Evolutionary conservation across 2,797 vertebrate species (phyloP), one percentile per base, ranked within the genome.

Genomic region (Knipowitschia caucasica): DNA sequence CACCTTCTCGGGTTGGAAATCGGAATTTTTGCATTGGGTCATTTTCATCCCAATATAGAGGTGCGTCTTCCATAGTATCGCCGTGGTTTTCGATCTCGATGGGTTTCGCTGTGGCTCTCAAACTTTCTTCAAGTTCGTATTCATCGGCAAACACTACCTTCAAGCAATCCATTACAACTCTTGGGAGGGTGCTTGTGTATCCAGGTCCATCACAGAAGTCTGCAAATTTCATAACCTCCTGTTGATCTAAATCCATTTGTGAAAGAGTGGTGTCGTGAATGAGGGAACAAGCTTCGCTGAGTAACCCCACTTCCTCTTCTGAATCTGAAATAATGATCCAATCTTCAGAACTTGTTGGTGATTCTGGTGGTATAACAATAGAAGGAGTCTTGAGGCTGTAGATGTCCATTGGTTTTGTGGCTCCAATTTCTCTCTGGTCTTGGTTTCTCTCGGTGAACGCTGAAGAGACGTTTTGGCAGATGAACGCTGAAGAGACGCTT

Each of bases 351-450:
- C 2, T 15, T n/a, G 8, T 23, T 14, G 5, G 31, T 1, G 43
- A 15, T 31, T 61, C 50, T n/a, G 5, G 36, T 10, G 14, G 10
- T 1, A 54, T 29, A 24, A 62, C 58, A 6, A 7, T 3, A 1
- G 1, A 36, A 23, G 3, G 8, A 6, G 3, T 2, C 26, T 4
- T 10, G 31, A 11, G 52, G 39, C 1, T 17, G 4, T 74, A 7
- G 1, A 3, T 7, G 25, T n/a, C 54, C 0, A 53, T 75, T 50
- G 79, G 77, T 6, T 59, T 75, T 14, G 49, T 40, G 2, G 1
- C 44, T 39, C 76, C 67, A 11, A 21, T 33, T 60, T 43, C 67
- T 11, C 12, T 17, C 18, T n/a, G 9, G 5, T 1, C 31, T 31
- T 1, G 1, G 52, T 45, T 36, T 6, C 9, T 4, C 11, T 42